Percentiles rank a stretch among this genome's conserved stretches.
Conservation (phyloP, 1,140 invertebrate species). For the Apolygus lucorum region DNA sequence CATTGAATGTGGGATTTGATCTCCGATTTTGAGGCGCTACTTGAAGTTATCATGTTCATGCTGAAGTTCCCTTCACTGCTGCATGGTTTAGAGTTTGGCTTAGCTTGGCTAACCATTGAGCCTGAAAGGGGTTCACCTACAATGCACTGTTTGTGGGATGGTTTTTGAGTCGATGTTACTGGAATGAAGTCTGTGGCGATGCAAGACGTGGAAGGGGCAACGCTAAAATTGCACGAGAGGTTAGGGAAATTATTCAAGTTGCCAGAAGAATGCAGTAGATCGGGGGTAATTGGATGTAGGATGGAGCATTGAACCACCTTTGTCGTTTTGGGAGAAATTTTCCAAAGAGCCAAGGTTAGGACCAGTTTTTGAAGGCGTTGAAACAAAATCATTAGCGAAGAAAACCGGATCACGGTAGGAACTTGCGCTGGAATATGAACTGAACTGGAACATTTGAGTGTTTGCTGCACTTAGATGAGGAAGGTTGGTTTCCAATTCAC, state of each 20-base stretch:
- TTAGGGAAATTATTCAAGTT: not conserved
- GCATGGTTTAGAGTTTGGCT: not conserved
- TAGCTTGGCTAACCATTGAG: not conserved
- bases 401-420: not conserved
- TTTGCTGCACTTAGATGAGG: not conserved
- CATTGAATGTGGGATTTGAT: not conserved
- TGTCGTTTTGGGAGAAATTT: not conserved
- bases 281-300: not conserved
- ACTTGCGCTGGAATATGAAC: not conserved
- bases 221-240: not conserved
- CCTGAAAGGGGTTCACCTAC: too few relatives aligned
- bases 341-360: not conserved
- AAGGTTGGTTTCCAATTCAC: not conserved
- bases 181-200: too few relatives aligned
- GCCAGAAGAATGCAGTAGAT: not conserved
- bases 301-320: not conserved
- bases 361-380: not conserved
- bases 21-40: not conserved
- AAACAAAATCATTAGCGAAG: not conserved
- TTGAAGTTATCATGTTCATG: not conserved
- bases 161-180: too few relatives aligned
- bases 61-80: not conserved
- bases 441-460: not conserved
- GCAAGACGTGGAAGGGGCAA: too few relatives aligned
- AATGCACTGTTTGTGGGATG: too few relatives aligned